Evolutionary conservation across 2,113 vertebrate genomes (phyloP), one percentile per base, ranked within the genome.

Genomic region (Phyllopteryx taeniolatus): DNA sequence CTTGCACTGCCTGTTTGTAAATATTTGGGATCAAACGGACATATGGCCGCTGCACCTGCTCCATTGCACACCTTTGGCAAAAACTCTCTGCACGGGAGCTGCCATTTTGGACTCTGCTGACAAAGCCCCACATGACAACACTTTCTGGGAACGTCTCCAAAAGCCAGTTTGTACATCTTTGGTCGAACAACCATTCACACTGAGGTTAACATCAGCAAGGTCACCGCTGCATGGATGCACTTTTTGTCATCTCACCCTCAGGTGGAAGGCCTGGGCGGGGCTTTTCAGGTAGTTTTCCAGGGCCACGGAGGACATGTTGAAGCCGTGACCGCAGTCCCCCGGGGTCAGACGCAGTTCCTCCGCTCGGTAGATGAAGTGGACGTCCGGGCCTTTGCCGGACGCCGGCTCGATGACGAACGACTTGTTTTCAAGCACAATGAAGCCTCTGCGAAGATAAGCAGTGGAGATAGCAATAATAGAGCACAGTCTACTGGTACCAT

Each of bases 331-430:
- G 13, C 98, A 99, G 8, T 92, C 89, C 17, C 97, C 98, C 0
- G 87, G 83, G 79, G 83, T 64, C 63, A 92, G 72, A 13, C 59
- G 70, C 85, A 96, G 87, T 20, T 91, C 89, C 71, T 95, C 93
- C 42, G 90, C 93, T 72, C 85, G 81, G 88, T 94, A 94, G 88
- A 99, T 90, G 79, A 93, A 91, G 91, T 98, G 95, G 35, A 85
- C 77, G 46, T 90, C 74, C 0, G 71, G 70, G 27, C 86, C 73
- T 71, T 86, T 74, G 42, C 88, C 92, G 72, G 89, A 82, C 80
- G 86, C 63, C 0, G 97, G 96, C 87, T 98, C 96, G 66, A 99
- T 90, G 81, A 97, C 59, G 77, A 95, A 96, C 76, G 92, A 93
- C 88, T 85, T 93, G 88, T 95, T 95, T 88, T 86, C 94, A 77